These are phyloP conservation scores for Imbricaverruca yamaguchii DNA, from an alignment of 2,888 invertebrate genomes.

Conservation along the genomic window DNA sequence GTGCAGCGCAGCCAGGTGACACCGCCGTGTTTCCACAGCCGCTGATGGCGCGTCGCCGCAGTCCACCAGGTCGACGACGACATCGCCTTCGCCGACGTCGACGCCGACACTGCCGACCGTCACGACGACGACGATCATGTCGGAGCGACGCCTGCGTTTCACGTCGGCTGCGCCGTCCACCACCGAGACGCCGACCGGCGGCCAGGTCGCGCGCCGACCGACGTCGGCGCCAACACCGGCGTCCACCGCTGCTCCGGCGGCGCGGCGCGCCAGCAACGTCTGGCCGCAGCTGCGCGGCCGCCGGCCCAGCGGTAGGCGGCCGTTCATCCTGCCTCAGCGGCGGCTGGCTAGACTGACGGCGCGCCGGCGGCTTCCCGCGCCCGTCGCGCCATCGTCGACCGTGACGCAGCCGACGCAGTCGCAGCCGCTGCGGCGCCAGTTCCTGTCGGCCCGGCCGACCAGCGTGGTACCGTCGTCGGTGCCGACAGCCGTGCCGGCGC, in stretches of 20 bases:
- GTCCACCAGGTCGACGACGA: too few species aligned
- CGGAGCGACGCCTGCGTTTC: slow-evolving; percentile 25
- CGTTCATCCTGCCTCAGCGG: slow-evolving; percentile 17
- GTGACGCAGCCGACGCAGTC: slow-evolving; percentile 40
- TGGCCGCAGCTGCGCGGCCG: slow-evolving; percentile 24
- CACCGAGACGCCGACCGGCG: slow-evolving; percentile 19
- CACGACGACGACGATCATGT: background rate
- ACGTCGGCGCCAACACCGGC: slow-evolving; percentile 19
- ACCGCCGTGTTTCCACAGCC: too few species aligned
- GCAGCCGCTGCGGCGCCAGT: slow-evolving; percentile 48
- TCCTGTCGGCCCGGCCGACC: slow-evolving; percentile 56
- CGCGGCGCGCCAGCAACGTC: slow-evolving; percentile 27
- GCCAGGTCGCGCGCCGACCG: slow-evolving; percentile 24
- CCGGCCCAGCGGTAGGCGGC: background rate
- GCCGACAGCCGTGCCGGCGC: slow-evolving; percentile 58
- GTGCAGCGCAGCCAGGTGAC: too few species aligned
- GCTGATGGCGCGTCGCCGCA: too few species aligned
- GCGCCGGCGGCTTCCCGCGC: background rate
- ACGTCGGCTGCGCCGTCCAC: slow-evolving; percentile 25
- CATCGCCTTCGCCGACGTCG: background rate
- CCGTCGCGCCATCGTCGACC: slow-evolving; percentile 34
- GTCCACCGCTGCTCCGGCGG: slow-evolving; percentile 23
- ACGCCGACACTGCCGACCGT: background rate
- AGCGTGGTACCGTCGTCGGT: slow-evolving; percentile 75
- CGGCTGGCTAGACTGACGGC: background rate